phyloP scores from a whole-genome alignment of 2,113 vertebrate genomes.

The Megaceryle torquata region DNA sequence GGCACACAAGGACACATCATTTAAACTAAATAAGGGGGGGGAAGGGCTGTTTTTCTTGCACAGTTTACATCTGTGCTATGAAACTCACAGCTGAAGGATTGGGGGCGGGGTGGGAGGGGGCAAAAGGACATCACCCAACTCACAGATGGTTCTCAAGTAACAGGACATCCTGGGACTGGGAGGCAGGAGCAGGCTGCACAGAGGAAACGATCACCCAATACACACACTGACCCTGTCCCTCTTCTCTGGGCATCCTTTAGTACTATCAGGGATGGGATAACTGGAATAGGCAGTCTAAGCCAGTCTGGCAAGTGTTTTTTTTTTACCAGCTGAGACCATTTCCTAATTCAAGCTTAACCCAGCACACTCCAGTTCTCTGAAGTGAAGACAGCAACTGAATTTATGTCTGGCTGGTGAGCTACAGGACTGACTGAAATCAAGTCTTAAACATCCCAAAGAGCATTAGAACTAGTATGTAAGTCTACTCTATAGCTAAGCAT shows the following conservation, averaged over 20 bases:
- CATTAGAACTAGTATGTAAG: neutral
- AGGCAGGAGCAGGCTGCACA: neutral
- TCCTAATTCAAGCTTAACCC: neutral
- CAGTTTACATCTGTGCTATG: neutral
- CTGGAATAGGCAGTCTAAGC: neutral
- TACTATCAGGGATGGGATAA: neutral
- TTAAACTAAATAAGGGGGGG: neutral
- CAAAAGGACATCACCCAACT: neutral
- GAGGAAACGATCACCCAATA: accelerated
- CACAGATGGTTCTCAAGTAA: neutral
- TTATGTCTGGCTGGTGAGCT: neutral
- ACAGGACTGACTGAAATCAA: neutral
- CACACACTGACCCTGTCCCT: too few relatives aligned
- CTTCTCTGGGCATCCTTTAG: neutral
- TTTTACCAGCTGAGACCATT: neutral
- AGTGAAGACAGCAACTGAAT: neutral
- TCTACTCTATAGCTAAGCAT: neutral
- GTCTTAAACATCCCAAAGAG: neutral
- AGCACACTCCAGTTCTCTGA: neutral
- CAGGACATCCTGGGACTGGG: neutral
- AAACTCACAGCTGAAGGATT: neutral
- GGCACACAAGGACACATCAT: neutral
- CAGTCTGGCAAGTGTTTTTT: neutral
- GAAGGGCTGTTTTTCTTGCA: neutral
- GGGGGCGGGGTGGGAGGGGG: too few relatives aligned